These are phyloP conservation scores for Lottia gigantea DNA, from an alignment of 2,888 invertebrate species.

Conservation along the genomic window DNA sequence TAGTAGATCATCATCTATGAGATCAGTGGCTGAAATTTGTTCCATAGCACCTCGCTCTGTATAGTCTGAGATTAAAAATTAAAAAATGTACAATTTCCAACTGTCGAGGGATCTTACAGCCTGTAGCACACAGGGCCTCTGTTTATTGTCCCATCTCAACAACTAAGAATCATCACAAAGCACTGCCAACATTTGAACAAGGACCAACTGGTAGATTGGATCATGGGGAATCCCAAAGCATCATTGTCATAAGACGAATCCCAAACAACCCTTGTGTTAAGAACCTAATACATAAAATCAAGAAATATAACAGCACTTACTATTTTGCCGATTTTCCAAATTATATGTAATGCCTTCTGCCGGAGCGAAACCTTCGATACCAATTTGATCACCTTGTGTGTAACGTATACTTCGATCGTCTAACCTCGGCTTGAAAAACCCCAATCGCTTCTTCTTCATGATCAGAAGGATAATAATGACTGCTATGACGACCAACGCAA, in stretches of 20 bases:
- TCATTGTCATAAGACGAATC: too few relatives aligned
- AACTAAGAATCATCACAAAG: too few relatives aligned
- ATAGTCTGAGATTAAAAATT: slow-evolving; percentile 39
- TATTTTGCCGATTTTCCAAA: slow-evolving; percentile 32
- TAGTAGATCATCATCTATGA: slow-evolving; percentile 51
- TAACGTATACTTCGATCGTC: slow-evolving; percentile 11
- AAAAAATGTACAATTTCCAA: too few relatives aligned
- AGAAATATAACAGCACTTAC: slow-evolving; percentile 30
- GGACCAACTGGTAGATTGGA: too few relatives aligned
- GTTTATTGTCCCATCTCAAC: too few relatives aligned
- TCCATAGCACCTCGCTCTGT: slow-evolving; percentile 36
- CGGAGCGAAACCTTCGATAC: slow-evolving; percentile 16
- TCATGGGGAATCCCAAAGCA: too few relatives aligned
- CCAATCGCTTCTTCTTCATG: slow-evolving; percentile 47
- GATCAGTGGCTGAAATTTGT: slow-evolving; percentile 25
- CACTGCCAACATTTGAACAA: too few relatives aligned
- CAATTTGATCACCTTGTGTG: slow-evolving; percentile 19
- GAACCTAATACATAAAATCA: neutral
- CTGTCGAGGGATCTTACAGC: too few relatives aligned
- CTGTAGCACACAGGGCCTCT: too few relatives aligned
- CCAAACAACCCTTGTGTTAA: too few relatives aligned
- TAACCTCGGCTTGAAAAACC: slow-evolving; percentile 36
- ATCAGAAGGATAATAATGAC: slow-evolving; percentile 40
- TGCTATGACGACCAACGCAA: slow-evolving; percentile 40
- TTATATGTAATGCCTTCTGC: slow-evolving; percentile 20